Conservation (phyloP, 2,113 vertebrate genomes). For the Sterna hirundo region DNA sequence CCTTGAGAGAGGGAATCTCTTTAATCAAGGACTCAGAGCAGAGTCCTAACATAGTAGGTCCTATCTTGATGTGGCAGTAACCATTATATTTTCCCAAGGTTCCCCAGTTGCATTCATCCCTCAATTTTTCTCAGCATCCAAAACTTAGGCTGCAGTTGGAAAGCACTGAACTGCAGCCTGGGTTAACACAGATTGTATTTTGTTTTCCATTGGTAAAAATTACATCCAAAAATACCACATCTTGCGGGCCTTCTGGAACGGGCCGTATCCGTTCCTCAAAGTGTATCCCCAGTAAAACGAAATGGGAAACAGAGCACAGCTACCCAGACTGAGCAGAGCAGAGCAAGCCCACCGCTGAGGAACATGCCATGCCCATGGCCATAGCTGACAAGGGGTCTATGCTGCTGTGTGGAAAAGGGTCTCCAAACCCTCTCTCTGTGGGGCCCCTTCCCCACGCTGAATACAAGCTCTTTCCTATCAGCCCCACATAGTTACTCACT, state of each 20-base stretch:
- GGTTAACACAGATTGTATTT: not conserved
- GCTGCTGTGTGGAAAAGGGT: not conserved
- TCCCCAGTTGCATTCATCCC: not conserved
- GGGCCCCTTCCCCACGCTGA: not conserved
- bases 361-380: not conserved
- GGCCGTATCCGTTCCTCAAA: not conserved
- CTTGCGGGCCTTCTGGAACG: not conserved
- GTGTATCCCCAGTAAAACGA: not conserved
- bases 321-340: not conserved
- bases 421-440: not conserved
- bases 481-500: conserved; percentile 60
- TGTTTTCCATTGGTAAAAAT: not conserved
- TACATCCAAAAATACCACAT: not conserved
- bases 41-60: not conserved
- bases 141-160: not conserved
- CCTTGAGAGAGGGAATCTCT: not conserved
- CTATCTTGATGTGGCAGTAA: not conserved
- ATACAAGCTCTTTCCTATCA: not conserved
- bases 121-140: not conserved
- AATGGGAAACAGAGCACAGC: not conserved
- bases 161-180: not conserved
- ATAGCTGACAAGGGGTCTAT: not conserved
- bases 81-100: not conserved
- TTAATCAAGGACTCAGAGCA: not conserved
- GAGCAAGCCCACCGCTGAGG: not conserved